These are phyloP conservation scores for Bufotes viridis DNA, from an alignment of 2,797 vertebrate species.

Conservation along the genomic window DNA sequence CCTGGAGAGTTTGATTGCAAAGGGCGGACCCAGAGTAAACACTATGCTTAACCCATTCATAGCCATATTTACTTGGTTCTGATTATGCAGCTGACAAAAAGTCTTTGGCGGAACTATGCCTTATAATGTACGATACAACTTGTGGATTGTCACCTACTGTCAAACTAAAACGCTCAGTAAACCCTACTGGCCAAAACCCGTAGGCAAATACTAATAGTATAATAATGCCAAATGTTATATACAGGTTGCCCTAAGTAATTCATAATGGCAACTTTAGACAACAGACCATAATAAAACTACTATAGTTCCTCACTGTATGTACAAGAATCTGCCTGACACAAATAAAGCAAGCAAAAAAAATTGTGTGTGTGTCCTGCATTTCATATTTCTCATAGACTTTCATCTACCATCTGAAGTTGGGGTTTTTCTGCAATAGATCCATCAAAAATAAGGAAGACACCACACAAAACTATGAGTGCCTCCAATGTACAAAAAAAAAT, in stretches of 20 bases:
- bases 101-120: too few species aligned
- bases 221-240: too few species aligned
- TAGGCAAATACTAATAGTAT: not conserved
- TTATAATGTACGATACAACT: not conserved
- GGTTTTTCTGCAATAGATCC: too few species aligned
- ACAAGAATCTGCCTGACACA: too few species aligned
- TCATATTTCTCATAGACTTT: too few species aligned
- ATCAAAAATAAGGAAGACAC: too few species aligned
- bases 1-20: slow-evolving; percentile 23
- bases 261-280: not conserved
- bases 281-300: not conserved
- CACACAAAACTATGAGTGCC: not conserved
- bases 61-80: not conserved
- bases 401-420: too few species aligned
- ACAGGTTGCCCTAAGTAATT: too few species aligned
- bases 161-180: not conserved
- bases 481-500: not conserved
- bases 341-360: too few species aligned
- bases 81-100: not conserved
- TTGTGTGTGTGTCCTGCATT: too few species aligned
- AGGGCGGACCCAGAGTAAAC: slow-evolving; percentile 13
- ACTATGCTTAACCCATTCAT: slow-evolving; percentile 20
- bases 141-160: not conserved
- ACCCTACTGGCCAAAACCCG: too few species aligned
- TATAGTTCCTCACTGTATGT: too few species aligned